Evolutionary conservation across 2,113 vertebrate species (phyloP), one percentile per base, ranked within the genome.

Genomic region (Tragelaphus buxtoni): DNA sequence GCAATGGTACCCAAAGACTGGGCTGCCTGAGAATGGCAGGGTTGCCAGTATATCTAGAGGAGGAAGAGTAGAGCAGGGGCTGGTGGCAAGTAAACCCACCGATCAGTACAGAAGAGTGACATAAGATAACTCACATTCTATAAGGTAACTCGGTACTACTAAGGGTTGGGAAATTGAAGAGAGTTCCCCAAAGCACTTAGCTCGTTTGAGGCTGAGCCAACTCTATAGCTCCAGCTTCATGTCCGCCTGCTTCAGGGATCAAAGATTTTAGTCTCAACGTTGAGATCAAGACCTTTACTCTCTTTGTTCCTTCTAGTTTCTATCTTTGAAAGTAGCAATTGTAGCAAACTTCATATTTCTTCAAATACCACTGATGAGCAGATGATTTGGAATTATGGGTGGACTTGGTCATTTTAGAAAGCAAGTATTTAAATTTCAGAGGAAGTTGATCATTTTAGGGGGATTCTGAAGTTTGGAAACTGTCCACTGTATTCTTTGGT

Each of bases 221-320:
- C 30, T 1, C 1, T 30, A 13, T 35, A 49, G 5, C 16, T 82
- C 26, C 24, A 72, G 9, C 24, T 94, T 94, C 76, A 47, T 79
- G 45, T 10, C 30, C 22, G 12, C n/a, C 3, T 0, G 28, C 24
- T 7, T 76, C 28, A 58, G 6, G 4, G 10, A 63, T 49, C 18
- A 58, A 86, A 7, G 35, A 53, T 22, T 96, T 86, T 8, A 22
- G 1, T 55, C 45, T 91, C 60, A 39, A 56, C 8, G 35, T 63
- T n/a, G 61, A 72, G 20, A 88, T 58, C 9, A 76, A 49, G 7
- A 90, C 5, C 26, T 90, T 82, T 91, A 9, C 17, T 90, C 22
- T 91, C 9, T 77, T 95, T 90, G 28, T 97, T n/a, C 14, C 17
- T 96, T 82, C 49, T 74, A 5, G 2, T n/a, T 55, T 91, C 90